Evolutionary conservation across 2,888 invertebrate genomes (phyloP), one percentile per base, ranked within the genome.

Genomic region (Amiota mariae): DNA sequence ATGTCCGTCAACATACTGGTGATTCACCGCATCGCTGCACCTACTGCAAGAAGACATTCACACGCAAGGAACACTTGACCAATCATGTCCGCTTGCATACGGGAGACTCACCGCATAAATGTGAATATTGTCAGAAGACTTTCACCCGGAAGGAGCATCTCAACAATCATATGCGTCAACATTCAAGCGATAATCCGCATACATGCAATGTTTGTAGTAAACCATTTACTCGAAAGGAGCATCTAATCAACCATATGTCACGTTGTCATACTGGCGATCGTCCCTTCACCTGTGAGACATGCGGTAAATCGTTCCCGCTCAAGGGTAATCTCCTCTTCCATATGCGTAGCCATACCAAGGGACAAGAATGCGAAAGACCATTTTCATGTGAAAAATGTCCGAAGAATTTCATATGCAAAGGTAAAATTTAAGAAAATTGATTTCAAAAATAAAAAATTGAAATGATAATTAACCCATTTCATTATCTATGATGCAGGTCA

Each of bases 401-500:
- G 63, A 96, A 96, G 89, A 95, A 95, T 88, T 96, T 96, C 88
- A 94, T 96, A 92, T 96, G 95, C 90, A 96, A 96, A 92, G 95
- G 96, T 91, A 85, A 83, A 81, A 13, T 57, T 18, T 4, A 15
- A n/a, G n/a, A n/a, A n/a, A n/a, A n/a, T n/a, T n/a, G n/a, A n/a
- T n/a, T n/a, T n/a, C n/a, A n/a, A n/a, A n/a, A n/a, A n/a, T n/a
- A n/a, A n/a, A n/a, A n/a, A n/a, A n/a, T n/a, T n/a, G 8, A 36
- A 36, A 36, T 36, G 36, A 36, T 36, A 36, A 24, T 24, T 24
- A 1, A 24, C 24, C 24, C 6, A 6, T 36, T 6, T 36, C 36
- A 6, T 6, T 3, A 24, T 24, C 24, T 24, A n/a, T 24, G 2
- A 24, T 24, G 24, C 81, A 93, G 93, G 91, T 71, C 95, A 96